These are phyloP conservation scores for Gymnogyps californianus DNA, from an alignment of 2,113 vertebrate species.

Conservation along the genomic window DNA sequence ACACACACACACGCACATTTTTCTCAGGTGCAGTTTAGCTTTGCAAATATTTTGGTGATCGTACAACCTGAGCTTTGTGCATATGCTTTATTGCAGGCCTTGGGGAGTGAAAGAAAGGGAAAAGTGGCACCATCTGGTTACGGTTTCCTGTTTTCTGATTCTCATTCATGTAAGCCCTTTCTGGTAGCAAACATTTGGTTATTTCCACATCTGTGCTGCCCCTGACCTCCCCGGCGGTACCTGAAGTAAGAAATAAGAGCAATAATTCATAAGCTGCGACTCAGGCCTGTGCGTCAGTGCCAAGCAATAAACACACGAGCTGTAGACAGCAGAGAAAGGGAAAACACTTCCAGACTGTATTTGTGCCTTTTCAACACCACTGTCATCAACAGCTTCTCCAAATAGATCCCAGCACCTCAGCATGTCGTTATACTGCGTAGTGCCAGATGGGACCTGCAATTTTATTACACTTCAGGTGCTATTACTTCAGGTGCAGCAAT, in stretches of 20 bases:
- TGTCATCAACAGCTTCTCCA: not conserved
- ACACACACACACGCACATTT: not conserved
- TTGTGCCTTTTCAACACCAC: not conserved
- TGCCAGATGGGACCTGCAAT: not conserved
- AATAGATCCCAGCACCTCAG: not conserved
- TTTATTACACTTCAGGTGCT: not conserved
- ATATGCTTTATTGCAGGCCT: not conserved
- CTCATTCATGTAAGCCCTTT: not conserved
- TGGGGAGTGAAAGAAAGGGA: not conserved
- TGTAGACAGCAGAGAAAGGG: not conserved
- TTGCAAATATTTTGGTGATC: not conserved
- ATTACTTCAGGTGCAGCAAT: not conserved
- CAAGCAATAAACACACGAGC: fast-evolving
- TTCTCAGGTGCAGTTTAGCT: not conserved
- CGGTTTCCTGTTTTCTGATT: not conserved
- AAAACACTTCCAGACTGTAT: not conserved
- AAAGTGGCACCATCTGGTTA: not conserved
- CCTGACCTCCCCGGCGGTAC: not conserved
- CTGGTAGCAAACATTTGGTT: not conserved
- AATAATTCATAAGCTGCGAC: not conserved
- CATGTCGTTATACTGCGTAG: no score
- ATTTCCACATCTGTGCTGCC: not conserved
- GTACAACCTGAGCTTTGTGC: not conserved
- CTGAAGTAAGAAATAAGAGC: not conserved
- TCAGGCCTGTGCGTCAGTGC: not conserved